Percentiles rank a stretch among this genome's conserved stretches.
These are phyloP conservation scores for Octodonta nipae DNA, from an alignment of 2,888 invertebrate genomes.

Conservation along the genomic window DNA sequence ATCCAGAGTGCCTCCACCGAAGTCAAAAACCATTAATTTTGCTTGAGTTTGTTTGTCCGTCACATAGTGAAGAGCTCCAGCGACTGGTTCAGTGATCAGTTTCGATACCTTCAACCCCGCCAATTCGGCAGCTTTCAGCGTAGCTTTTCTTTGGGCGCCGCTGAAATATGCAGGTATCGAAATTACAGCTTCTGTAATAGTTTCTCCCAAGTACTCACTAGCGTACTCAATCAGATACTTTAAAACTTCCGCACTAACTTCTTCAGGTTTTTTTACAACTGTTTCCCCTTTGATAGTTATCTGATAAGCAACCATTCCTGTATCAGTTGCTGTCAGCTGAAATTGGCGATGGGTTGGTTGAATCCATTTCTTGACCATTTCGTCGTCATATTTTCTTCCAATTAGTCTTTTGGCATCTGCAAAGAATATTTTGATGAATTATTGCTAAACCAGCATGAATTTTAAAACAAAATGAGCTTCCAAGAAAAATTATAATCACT, in stretches of 20 bases:
- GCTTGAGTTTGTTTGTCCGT: neutral
- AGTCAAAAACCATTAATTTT: slow-evolving; percentile 13
- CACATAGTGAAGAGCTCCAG: neutral
- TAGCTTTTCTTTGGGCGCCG: slow-evolving; percentile 14
- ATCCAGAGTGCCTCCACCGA: slow-evolving; percentile 22
- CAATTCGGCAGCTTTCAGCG: slow-evolving; percentile 11
- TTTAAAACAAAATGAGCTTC: too few species aligned
- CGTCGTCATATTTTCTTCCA: slow-evolving; percentile 3
- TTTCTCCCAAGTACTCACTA: slow-evolving; percentile 6
- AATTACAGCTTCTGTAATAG: slow-evolving; percentile 14
- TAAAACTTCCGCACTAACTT: slow-evolving; percentile 13
- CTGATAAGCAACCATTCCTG: slow-evolving; percentile 2
- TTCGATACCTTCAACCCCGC: slow-evolving; percentile 15
- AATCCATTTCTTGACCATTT: neutral
- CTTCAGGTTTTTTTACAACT: slow-evolving; percentile 10
- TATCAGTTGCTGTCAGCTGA: neutral
- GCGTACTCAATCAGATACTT: slow-evolving; percentile 11
- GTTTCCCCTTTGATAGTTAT: neutral
- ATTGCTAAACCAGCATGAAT: too few species aligned
- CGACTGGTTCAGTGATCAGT: slow-evolving; percentile 1
- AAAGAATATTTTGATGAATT: too few species aligned
- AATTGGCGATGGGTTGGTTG: neutral
- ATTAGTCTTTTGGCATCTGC: slow-evolving; percentile 6
- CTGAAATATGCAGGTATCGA: slow-evolving; percentile 14
- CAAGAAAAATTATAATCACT: too few species aligned